Base-by-base conservation (phyloP, 2,797 vertebrate species). In the Prunella strophiata region DNA sequence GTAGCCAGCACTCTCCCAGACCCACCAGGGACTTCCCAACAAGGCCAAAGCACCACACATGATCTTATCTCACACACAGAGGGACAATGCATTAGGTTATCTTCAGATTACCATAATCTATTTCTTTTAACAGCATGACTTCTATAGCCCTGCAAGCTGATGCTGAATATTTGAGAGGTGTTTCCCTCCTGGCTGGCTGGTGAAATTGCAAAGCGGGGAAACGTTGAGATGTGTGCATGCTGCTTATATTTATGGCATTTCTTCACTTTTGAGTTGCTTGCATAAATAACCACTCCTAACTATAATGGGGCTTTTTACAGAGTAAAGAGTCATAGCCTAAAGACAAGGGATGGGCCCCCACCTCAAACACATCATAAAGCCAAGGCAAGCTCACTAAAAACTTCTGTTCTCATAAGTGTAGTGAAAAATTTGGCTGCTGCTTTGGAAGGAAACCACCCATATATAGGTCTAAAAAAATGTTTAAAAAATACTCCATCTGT, bases 21-120 rank as follows among this genome's bases (percentile, higher is more conserved):
- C 42, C 70, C 73, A 92, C 70, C 50, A 90, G 58, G 75, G 82
- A 86, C 66, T 83, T 94, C 61, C 73, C 75, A 95, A 65, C 42
- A 85, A 94, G 58, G 85, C 73, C 58, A 83, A 76, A 38, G 65
- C 63, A 65, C 25, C 45, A 72, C 2, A 0, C 11, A 27, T 23
- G 55, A 40, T 43, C 79, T 88, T 82, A 89, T 51, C 43, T 74
- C 58, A 32, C 26, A 21, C 2, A 1, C 25, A 94, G 65, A 72
- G 15, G 26, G 62, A 78, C 70, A 89, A 90, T 32, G 42, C 54
- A 84, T 77, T 83, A 92, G 68, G 40, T 88, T 72, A 91, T 75
- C 68, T 84, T 78, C 77, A 61, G 73, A 81, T 58, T 74, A 80
- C 27, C 21, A 40, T 8, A 75, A n/a, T 58, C 54, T 72, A 14